Base-by-base conservation (phyloP, 2,888 invertebrate genomes). In the Morpho deidamia region DNA sequence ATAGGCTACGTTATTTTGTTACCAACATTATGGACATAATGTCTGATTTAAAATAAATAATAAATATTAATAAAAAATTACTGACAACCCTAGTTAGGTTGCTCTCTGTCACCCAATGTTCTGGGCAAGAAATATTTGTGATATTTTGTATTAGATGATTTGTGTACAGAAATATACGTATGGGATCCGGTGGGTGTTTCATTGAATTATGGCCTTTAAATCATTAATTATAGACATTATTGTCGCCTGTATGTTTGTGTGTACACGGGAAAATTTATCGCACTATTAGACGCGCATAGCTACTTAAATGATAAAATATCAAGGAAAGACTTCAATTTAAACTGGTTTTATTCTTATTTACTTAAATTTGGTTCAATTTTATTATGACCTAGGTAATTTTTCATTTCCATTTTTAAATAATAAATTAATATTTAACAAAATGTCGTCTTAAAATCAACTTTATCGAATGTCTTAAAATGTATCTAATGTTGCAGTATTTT, bases 71-170 rank as follows among this genome's bases (percentile, higher is more conserved):
- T n/a, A 14, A 2, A 14, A 37, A 35, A 37, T 34, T 1, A 39
- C 7, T 12, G 48, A 10, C 40, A 49, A 11, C 49, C 49, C 49
- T 49, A 40, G 1, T 8, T n/a, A 35, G 42, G 49, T 42, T 49
- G 42, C 49, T 49, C 79, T 72, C 71, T 78, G 81, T 83, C 83
- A 83, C 81, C 78, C 78, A 77, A 74, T 80, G 82, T 82, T 81
- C 81, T 83, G 85, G 79, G 78, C 83, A 76, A 78, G 81, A 82
- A 83, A 83, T 89, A 86, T 88, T 86, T 85, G 82, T 78, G 81
- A 85, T 85, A 84, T 83, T 84, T 78, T 83, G 78, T 84, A 82
- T 82, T 81, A 79, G 79, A 83, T 85, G 84, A 86, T 85, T 85
- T 87, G 82, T 86, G 81, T 80, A 75, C 78, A 77, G 72, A 77